These are phyloP conservation scores for Characodon lateralis DNA, from an alignment of 2,797 vertebrate genomes.

Conservation along the genomic window DNA sequence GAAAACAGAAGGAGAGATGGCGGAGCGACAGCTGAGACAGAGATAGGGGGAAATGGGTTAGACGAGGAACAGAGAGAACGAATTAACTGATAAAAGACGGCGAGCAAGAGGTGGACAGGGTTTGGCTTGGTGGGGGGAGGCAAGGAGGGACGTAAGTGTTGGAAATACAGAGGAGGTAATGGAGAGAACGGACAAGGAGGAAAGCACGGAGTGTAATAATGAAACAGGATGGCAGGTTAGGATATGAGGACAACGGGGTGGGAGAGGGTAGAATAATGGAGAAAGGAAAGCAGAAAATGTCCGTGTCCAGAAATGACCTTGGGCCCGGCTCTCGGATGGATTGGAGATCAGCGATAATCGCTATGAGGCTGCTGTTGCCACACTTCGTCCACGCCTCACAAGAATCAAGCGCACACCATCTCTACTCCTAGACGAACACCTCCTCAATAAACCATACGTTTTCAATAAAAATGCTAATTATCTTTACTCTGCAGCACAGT, in stretches of 20 bases:
- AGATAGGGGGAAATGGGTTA: conserved; percentile 72
- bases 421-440: conserved; percentile 54
- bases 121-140: conserved; percentile 10
- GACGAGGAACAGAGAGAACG: conserved; percentile 63
- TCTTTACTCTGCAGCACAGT: conserved; percentile 60
- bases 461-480: conserved; percentile 82
- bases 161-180: conserved; percentile 26
- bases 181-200: conserved; percentile 30
- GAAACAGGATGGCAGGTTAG: conserved; percentile 44
- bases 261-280: conserved; percentile 43
- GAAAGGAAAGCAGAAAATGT: conserved; percentile 41
- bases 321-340: conserved; percentile 65
- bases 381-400: conserved; percentile 32
- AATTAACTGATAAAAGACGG: conserved; percentile 77
- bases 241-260: conserved; percentile 35
- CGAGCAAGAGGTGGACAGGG: conserved; percentile 56
- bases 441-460: conserved; percentile 76
- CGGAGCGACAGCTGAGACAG: conserved; percentile 54
- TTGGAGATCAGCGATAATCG: conserved; percentile 74
- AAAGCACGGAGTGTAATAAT: conserved; percentile 34
- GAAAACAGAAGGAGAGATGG: conserved; percentile 48
- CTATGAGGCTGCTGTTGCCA: conserved; percentile 56
- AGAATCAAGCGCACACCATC: conserved; percentile 15
- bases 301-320: conserved; percentile 72
- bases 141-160: conserved; percentile 8